Evolutionary conservation across 2,797 vertebrate species (phyloP).

Genomic region (Lepus townsendii): DNA sequence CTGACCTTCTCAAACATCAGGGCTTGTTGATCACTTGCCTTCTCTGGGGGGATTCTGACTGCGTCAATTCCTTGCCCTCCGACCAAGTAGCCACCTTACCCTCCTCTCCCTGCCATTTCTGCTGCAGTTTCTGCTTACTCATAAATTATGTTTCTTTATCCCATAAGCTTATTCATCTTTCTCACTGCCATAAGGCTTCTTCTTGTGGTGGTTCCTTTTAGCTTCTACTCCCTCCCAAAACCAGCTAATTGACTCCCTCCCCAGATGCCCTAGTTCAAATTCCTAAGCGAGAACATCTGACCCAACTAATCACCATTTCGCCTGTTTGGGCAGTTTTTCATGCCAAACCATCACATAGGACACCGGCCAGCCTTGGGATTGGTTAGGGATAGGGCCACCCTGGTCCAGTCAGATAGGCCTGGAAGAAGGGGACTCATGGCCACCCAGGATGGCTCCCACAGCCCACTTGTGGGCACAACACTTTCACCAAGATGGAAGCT

Average conservation of each 20-base stretch:
- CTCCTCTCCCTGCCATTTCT: constrained; percentile 11
- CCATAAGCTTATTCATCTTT: constrained; percentile 66
- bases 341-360: constrained; percentile 80
- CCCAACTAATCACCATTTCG: constrained; percentile 79
- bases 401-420: constrained; percentile 63
- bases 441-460: constrained; percentile 56
- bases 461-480: constrained; percentile 50
- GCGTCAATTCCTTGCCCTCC: neutral
- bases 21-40: neutral
- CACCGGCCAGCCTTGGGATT: constrained; percentile 63
- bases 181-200: constrained; percentile 52
- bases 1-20: neutral
- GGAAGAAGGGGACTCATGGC: constrained; percentile 22
- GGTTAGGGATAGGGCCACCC: constrained; percentile 75
- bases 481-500: constrained; percentile 40
- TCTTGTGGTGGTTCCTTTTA: constrained; percentile 78
- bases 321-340: constrained; percentile 74
- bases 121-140: constrained; percentile 61
- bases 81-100: neutral
- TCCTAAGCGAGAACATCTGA: constrained; percentile 78
- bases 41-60: neutral
- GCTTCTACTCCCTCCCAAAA: constrained; percentile 69
- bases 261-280: constrained; percentile 79
- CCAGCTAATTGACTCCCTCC: constrained; percentile 75
- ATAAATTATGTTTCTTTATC: constrained; percentile 63